Base-by-base conservation (phyloP, 2,888 invertebrate species). In the Byasa hedistus region DNA sequence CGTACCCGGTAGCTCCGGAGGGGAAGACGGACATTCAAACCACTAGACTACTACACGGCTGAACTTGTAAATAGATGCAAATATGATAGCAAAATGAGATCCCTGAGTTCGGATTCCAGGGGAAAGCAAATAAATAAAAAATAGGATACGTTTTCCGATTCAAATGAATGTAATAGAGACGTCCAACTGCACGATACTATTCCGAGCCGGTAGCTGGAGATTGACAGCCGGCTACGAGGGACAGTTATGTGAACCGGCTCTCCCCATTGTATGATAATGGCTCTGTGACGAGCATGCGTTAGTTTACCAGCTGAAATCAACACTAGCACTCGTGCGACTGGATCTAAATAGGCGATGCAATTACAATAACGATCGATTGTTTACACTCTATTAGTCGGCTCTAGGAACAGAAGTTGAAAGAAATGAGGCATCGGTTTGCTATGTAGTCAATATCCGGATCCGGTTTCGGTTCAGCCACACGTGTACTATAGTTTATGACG, bases 211-310 rank as follows among this genome's bases (percentile, higher is more conserved):
- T 76, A 76, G 77, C 76, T 52, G 58, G 59, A 69, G 75, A 76
- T 75, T 77, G 78, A 76, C 78, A 73, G 72, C 68, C 68, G 69
- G 69, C 65, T 66, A 68, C 68, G 54, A 69, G 69, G 62, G 70
- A 72, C 72, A 68, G 71, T 70, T 69, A 66, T 58, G 61, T 64
- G 68, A 52, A 21, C 64, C 69, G 70, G 61, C 65, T 55, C 39
- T 64, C 63, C 57, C 73, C 66, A 76, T 76, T 76, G 76, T 76
- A 76, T 76, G 76, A 59, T 71, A 76, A 76, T 76, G 44, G 52
- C 51, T 19, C 57, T 69, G 70, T 72, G 75, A 72, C 70, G 67
- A 71, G 72, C 71, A 75, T 75, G 70, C 70, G 66, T 61, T 69
- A 66, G 57, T 61, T 52, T 52, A 8, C 54, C 57, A 61, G 61